Base-by-base conservation (phyloP, 1,140 invertebrate genomes). In the Zaprionus lachaisei region DNA sequence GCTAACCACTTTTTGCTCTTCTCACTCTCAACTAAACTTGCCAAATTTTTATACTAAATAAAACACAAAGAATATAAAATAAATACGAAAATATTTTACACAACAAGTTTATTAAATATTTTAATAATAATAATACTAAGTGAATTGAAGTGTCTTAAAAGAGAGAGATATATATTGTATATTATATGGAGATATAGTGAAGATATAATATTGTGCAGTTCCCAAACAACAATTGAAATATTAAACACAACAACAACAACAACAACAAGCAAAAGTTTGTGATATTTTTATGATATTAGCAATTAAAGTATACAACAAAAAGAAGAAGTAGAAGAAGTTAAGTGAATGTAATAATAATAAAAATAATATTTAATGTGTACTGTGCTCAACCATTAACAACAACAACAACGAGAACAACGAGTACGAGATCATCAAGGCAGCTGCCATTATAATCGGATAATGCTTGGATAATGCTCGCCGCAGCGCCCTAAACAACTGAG, bases 201-300 rank as follows among this genome's bases (percentile, higher is more conserved):
- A 47, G n/a, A 58, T 58, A 72, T 41, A 41, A 15, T n/a, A 41
- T n/a, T n/a, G 65, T 28, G 38, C 31, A 62, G 57, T 62, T 38
- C 37, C 37, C 37, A 67, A 72, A 64, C 51, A 64, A 49, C 58
- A 74, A 74, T 68, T 74, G 56, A 74, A 69, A 61, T 4, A 61
- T 22, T 24, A 51, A 20, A 56, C 65, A 73, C 62, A 63, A 51
- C 41, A 78, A 70, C 56, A 72, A 80, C 20, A 20, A n/a, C n/a
- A n/a, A n/a, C 83, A 80, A 70, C 81, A 85, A 79, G 69, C 60
- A 80, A 81, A 72, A 77, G 60, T 76, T 78, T 81, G 79, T 81
- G 87, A 86, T 87, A 77, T 89, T 89, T 87, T 87, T 87, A 77
- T 89, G 75, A 81, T 83, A 84, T 89, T 87, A 89, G 84, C 78